phyloP scores from a whole-genome alignment of 2,888 invertebrate genomes.

The Cryptus armator region DNA sequence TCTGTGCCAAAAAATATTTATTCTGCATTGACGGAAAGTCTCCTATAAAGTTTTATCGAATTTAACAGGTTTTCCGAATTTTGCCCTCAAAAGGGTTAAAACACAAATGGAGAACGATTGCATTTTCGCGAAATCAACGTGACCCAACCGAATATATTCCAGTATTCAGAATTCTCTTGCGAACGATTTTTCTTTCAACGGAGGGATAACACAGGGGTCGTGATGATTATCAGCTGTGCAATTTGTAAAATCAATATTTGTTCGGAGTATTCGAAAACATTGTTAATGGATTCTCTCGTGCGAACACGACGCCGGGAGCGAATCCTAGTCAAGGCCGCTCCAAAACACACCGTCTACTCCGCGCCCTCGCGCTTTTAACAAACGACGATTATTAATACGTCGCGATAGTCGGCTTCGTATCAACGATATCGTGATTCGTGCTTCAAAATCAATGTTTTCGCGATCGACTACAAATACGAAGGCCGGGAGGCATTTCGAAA shows the following conservation, averaged over 20 bases:
- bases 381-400: background rate
- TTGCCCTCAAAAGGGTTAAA: background rate
- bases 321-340: constrained; percentile 27
- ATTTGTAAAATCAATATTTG: constrained; percentile 80
- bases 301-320: constrained; percentile 52
- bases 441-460: background rate
- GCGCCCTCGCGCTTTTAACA: background rate
- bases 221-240: constrained; percentile 77
- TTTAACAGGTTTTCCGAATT: no score
- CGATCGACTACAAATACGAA: background rate
- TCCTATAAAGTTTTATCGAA: no score
- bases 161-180: background rate
- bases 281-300: constrained; percentile 75
- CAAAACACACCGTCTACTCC: background rate
- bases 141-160: background rate
- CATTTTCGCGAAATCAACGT: background rate
- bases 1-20: no score
- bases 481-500: background rate
- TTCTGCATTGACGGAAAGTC: no score
- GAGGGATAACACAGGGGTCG: constrained; percentile 29
- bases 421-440: background rate
- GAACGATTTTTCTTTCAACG: constrained; percentile 23
- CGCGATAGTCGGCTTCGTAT: background rate
- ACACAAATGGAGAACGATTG: background rate
- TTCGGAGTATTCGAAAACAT: constrained; percentile 73